Evolutionary conservation across 2,888 invertebrate genomes (phyloP), one percentile per base, ranked within the genome.

Genomic region (Galerucella nymphaeae): DNA sequence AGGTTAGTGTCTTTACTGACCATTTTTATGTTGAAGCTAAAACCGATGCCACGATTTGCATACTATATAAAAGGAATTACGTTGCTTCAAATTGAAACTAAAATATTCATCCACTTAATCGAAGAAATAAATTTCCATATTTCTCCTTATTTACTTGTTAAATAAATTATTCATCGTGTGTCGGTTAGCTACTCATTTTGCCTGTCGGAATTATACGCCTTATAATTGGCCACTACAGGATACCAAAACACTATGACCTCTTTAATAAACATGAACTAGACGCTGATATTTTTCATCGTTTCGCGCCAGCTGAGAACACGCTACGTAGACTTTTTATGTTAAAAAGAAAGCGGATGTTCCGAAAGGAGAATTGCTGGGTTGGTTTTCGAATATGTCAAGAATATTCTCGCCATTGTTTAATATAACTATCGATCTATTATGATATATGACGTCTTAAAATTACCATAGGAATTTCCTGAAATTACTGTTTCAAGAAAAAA

Each of bases 231-330:
- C 55, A 55, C 66, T 66, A 66, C 57, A 66, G 57, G 30, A 59
- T 59, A 38, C 66, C 66, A 41, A 41, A 41, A 41, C 41, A 57
- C 38, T 23, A 50, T 30, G 65, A 65, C 53, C 66, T 57, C 55
- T 66, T 66, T 66, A 57, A 66, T 66, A 66, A 66, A 66, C 66
- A 66, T 66, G 66, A 66, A 66, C 53, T 38, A 65, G 65, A 65
- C 53, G 66, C 13, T 59, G 42, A 42, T 66, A 66, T 66, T 66
- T 66, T 57, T 65, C 65, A 55, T 55, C 55, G 20, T 55, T 55
- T 55, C 55, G 9, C 59, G 38, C 59, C n/a, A 59, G 30, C 38
- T n/a, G 8, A 38, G 30, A 30, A 59, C 57, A 57, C 57, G 23
- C 57, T 6, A 30, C 16, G 53, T 3, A 50, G 14, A 30, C 16